Percentiles rank a stretch among this genome's conserved stretches.
phyloP scores from a whole-genome alignment of 2,888 invertebrate species.

The Andrena hattorfiana region DNA sequence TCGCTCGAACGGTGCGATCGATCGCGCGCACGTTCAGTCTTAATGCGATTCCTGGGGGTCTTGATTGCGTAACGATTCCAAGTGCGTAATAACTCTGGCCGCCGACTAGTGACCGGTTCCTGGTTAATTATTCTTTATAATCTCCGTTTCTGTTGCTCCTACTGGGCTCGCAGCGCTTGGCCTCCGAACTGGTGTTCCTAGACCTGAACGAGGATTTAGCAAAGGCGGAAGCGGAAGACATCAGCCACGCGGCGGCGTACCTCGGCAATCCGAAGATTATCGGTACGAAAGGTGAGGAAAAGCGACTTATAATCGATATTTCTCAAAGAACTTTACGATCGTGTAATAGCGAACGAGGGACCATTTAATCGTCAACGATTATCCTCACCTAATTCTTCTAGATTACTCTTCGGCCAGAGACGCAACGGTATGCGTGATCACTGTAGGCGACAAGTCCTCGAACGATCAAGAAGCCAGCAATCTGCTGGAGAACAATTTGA shows the following conservation, averaged over 20 bases:
- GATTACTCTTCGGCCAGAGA: slow-evolving; percentile 86
- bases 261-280: slow-evolving; percentile 86
- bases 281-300: slow-evolving; percentile 79
- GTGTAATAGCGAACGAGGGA: not conserved
- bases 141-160: slow-evolving; percentile 22
- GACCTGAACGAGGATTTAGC: slow-evolving; percentile 87
- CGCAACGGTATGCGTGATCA: slow-evolving; percentile 87
- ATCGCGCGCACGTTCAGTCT: slow-evolving; percentile 55
- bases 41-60: slow-evolving; percentile 67
- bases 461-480: slow-evolving; percentile 86
- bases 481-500: slow-evolving; percentile 87
- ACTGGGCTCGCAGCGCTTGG: slow-evolving; percentile 85
- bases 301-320: not conserved
- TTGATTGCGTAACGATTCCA: slow-evolving; percentile 68
- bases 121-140: slow-evolving; percentile 60
- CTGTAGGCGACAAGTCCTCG: slow-evolving; percentile 87
- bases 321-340: not conserved
- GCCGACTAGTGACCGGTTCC: slow-evolving; percentile 31
- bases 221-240: slow-evolving; percentile 88
- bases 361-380: not conserved
- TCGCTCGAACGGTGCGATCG: slow-evolving; percentile 68
- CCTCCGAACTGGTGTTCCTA: slow-evolving; percentile 87
- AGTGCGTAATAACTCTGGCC: slow-evolving; percentile 63
- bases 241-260: slow-evolving; percentile 88
- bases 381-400: slow-evolving; percentile 60